phyloP scores from a whole-genome alignment of 2,888 invertebrate genomes.

The Phyto melanocephala region DNA sequence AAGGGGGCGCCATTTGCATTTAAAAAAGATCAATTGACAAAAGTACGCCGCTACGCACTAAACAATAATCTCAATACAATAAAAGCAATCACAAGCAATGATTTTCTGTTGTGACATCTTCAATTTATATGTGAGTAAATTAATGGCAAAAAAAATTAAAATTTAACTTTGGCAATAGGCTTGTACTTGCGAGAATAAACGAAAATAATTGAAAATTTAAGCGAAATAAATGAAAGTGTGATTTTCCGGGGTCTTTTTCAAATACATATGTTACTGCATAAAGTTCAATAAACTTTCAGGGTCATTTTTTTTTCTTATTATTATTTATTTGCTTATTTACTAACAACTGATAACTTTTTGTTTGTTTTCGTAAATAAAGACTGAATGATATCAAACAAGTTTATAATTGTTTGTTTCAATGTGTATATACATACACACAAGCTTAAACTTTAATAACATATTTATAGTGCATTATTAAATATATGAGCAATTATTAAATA shows the following conservation, averaged over 20 bases:
- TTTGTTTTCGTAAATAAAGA: too few relatives aligned
- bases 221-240: not conserved
- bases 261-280: not conserved
- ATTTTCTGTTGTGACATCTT: slow-evolving; percentile 45
- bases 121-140: not conserved
- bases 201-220: not conserved
- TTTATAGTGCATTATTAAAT: too few relatives aligned
- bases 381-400: too few relatives aligned
- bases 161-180: slow-evolving; percentile 11
- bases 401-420: too few relatives aligned
- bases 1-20: slow-evolving; percentile 11
- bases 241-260: not conserved
- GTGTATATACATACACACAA: too few relatives aligned
- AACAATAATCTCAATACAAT: not conserved
- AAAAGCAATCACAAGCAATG: not conserved
- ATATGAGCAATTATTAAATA: too few relatives aligned
- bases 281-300: not conserved
- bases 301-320: too few relatives aligned
- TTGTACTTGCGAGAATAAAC: not conserved
- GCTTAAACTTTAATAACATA: too few relatives aligned
- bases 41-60: not conserved
- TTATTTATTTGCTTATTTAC: too few relatives aligned
- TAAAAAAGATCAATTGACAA: slow-evolving; percentile 22
- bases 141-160: not conserved
- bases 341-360: too few relatives aligned